Conservation (phyloP, 2,888 invertebrate genomes). For the Stenodera caucasica region DNA sequence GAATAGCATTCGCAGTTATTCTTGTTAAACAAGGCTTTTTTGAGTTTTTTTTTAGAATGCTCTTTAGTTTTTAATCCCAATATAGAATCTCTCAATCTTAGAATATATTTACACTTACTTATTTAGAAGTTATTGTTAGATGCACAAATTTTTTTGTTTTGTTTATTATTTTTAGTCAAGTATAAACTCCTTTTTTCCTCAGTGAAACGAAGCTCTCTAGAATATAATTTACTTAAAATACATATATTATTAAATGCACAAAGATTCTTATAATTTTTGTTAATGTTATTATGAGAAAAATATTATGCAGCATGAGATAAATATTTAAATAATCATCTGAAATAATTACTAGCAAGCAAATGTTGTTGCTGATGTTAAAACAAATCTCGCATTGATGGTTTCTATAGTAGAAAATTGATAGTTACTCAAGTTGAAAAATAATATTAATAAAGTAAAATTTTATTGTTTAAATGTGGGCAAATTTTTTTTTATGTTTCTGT, state of each 20-base stretch:
- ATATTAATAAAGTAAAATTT: not conserved
- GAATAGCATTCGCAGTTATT: constrained; percentile 23
- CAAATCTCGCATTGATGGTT: not conserved
- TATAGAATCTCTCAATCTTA: too few relatives aligned
- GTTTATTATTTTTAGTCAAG: too few relatives aligned
- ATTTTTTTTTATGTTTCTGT: constrained; percentile 30
- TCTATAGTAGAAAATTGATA: not conserved
- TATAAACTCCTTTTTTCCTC: too few relatives aligned
- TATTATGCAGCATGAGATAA: not conserved
- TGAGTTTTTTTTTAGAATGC: too few relatives aligned
- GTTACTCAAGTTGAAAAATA: not conserved
- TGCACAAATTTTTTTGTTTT: too few relatives aligned
- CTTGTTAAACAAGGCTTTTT: too few relatives aligned
- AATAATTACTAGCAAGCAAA: not conserved
- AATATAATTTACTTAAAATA: too few relatives aligned
- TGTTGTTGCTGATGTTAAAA: not conserved
- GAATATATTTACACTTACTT: too few relatives aligned
- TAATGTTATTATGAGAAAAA: not conserved
- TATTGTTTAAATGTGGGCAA: constrained; percentile 17
- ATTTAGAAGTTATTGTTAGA: too few relatives aligned
- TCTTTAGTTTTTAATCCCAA: too few relatives aligned
- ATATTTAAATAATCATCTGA: not conserved
- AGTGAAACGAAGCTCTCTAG: too few relatives aligned
- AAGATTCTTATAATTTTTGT: not conserved
- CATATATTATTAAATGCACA: not conserved